Base-by-base conservation (phyloP, 1,140 invertebrate species). In the Cydia amplana region DNA sequence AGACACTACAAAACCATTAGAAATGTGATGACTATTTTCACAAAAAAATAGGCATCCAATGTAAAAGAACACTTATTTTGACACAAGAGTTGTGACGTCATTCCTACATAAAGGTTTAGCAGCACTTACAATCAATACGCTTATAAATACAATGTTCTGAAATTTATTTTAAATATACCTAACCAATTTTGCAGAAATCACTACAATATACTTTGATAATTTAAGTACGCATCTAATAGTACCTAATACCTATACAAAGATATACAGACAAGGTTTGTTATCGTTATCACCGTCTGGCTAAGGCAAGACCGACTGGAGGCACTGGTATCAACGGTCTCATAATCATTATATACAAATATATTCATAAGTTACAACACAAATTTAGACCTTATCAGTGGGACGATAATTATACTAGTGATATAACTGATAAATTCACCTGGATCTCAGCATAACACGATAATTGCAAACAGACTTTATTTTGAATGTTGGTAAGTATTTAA, bases 251-350 rank as follows among this genome's bases (percentile, higher is more conserved):
- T n/a, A 28, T 28, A 28, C 16, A 70, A 32, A 20, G 65, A 32
- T 40, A 18, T 32, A 18, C 25, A 70, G 65, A 70, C 65, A 70
- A 65, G 16, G 23, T 36, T 36, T n/a, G n/a, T n/a, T n/a, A n/a
- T n/a, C n/a, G 23, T 36, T 36, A 70, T 70, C 14, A 36, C 28
- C 32, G 65, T 16, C 28, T 4, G 28, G 28, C 28, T 81, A 84
- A 86, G 84, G 84, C 84, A 86, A 86, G 84, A 83, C 77, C 79
- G 70, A 79, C 64, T 78, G 74, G 78, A 85, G 80, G 83, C 83
- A 85, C 82, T 81, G 76, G 55, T 60, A 60, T 60, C 55, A 60
- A 60, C 55, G 55, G 51, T 60, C 55, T 23, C 55, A 12, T 60
- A 23, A 60, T 60, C 55, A 60, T 9, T 23, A 60, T 23, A 23